Conservation (phyloP, 2,797 vertebrate species). For the Notolepis coatsorum region DNA sequence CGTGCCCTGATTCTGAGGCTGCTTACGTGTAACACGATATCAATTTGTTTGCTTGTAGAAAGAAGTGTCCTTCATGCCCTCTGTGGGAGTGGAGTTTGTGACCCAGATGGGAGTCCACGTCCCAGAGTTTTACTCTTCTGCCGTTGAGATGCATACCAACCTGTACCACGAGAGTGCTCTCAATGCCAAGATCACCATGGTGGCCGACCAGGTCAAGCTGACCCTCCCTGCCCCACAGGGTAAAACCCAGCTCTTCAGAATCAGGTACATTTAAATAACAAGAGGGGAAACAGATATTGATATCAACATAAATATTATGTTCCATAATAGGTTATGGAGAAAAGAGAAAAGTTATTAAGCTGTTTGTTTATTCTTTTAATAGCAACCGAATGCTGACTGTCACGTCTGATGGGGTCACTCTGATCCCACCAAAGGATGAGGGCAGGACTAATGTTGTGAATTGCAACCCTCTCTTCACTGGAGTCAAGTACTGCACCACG, state of each 20-base stretch:
- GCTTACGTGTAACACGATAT: background rate
- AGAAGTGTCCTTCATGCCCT: conserved; percentile 83
- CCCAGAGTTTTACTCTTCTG: conserved; percentile 86
- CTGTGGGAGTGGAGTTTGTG: conserved; percentile 88
- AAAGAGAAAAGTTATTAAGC: background rate
- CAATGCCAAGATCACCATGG: conserved; percentile 82
- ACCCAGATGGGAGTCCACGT: conserved; percentile 87
- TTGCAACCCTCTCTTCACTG: conserved; percentile 83
- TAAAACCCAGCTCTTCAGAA: conserved; percentile 84
- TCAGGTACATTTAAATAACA: conserved; percentile 79
- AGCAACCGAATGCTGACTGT: conserved; percentile 87
- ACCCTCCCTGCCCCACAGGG: conserved; percentile 84
- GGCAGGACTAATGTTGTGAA: conserved; percentile 49
- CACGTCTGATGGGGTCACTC: conserved; percentile 68
- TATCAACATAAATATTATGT: too few species aligned
- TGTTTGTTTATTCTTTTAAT: conserved; percentile 45
- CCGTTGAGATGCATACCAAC: conserved; percentile 88
- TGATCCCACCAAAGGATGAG: conserved; percentile 69
- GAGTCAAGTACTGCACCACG: conserved; percentile 86
- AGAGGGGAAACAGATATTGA: conserved; percentile 4
- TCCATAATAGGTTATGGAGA: too few species aligned
- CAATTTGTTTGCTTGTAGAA: conserved; percentile 52
- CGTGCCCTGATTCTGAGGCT: background rate
- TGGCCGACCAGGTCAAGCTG: conserved; percentile 84
- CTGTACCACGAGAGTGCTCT: conserved; percentile 90